Evolutionary conservation across 2,113 vertebrate species (phyloP).

Genomic region (Protobothrops flavoviridis): DNA sequence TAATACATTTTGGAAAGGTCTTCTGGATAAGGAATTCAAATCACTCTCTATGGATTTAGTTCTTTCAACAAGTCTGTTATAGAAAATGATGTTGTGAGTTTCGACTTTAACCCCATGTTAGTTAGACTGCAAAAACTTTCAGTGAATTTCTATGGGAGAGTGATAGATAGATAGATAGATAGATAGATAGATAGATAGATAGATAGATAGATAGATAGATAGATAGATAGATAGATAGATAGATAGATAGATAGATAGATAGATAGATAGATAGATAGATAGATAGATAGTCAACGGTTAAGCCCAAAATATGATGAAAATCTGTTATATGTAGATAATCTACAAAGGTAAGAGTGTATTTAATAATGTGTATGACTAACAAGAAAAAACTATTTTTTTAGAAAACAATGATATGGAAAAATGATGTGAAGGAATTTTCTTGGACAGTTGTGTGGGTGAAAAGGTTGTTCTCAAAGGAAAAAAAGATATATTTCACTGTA

Average conservation of each 20-base stretch:
- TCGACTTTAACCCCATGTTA: neutral
- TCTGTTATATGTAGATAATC: neutral
- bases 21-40: neutral
- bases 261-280: neutral
- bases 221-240: too few relatives aligned
- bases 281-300: neutral
- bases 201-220: neutral
- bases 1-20: neutral
- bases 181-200: neutral
- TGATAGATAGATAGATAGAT: neutral
- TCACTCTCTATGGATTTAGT: neutral
- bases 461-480: neutral
- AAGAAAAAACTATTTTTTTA: neutral
- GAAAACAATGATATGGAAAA: neutral
- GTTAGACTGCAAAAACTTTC: neutral
- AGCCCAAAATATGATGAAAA: neutral
- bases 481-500: neutral
- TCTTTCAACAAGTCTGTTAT: neutral
- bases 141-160: neutral
- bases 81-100: neutral
- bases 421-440: slow-evolving; percentile 22
- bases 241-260: rapidly evolving
- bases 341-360: neutral
- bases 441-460: neutral
- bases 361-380: neutral